A percentile compares a stretch with the other conserved stretches of the same genome.
Evolutionary conservation across 2,888 invertebrate species (phyloP).

Genomic region (Napeogenes sylphis): DNA sequence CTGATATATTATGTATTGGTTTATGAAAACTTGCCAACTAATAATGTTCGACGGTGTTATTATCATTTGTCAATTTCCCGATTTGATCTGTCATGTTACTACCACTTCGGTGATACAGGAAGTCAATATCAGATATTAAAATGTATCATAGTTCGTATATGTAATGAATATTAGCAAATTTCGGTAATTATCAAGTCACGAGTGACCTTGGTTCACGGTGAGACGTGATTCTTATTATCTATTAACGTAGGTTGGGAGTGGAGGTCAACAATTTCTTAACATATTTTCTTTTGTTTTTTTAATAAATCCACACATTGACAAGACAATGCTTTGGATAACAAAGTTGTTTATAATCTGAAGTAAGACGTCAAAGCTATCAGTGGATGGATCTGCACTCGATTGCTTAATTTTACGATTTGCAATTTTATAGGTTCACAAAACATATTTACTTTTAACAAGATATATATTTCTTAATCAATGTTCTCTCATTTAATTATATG

Average conservation of each 20-base stretch:
- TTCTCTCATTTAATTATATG: no score
- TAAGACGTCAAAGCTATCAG: no score
- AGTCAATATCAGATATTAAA: background rate
- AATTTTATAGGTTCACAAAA: no score
- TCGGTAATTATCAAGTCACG: constrained; percentile 4
- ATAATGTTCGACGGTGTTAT: background rate
- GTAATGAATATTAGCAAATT: constrained; percentile 3
- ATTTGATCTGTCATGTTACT: background rate
- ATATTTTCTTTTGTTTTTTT: background rate
- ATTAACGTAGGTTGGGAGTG: background rate
- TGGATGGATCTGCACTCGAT: no score
- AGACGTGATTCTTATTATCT: background rate
- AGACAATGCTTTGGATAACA: background rate
- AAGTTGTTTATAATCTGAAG: background rate
- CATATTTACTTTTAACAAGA: no score
- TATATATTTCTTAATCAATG: no score
- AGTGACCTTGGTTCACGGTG: background rate
- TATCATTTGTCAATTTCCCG: background rate
- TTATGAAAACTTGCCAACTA: background rate
- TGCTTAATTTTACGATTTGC: no score
- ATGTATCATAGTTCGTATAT: background rate
- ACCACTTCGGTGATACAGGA: background rate
- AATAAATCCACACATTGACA: background rate
- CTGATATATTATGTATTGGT: background rate
- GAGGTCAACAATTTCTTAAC: background rate